phyloP scores from a whole-genome alignment of 2,888 invertebrate genomes.

The Dione vanillae region DNA sequence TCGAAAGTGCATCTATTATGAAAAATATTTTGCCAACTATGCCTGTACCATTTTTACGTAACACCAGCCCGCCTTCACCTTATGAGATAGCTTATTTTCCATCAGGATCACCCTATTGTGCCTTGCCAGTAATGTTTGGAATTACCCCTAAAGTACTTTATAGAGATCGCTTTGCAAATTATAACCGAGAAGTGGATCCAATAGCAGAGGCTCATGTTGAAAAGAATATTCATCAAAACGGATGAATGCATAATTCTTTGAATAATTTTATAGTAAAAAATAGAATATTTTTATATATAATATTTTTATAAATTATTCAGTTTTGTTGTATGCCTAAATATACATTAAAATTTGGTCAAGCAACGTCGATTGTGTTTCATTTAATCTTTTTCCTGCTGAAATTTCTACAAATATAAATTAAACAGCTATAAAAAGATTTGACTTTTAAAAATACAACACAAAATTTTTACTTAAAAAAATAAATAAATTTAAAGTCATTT shows the following conservation, averaged over 20 bases:
- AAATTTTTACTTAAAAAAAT: no score
- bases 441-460: no score
- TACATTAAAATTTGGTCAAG: no score
- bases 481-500: background rate
- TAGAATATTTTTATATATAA: no score
- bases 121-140: constrained; percentile 59
- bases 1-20: constrained; percentile 65
- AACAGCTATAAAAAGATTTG: no score
- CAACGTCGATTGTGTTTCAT: no score
- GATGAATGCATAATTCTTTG: background rate
- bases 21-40: constrained; percentile 73
- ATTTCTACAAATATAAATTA: no score
- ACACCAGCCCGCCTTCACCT: constrained; percentile 31
- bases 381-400: no score
- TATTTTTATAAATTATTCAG: no score
- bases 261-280: background rate
- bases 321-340: no score
- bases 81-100: constrained; percentile 21
- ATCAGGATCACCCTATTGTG: constrained; percentile 48
- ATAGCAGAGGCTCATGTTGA: background rate
- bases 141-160: constrained; percentile 61
- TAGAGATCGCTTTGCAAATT: constrained; percentile 43
- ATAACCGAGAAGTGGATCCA: background rate
- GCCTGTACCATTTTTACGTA: constrained; percentile 61
- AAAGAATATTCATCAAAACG: background rate